Conservation (phyloP, 2,113 vertebrate genomes). For the Lycaon pictus region DNA sequence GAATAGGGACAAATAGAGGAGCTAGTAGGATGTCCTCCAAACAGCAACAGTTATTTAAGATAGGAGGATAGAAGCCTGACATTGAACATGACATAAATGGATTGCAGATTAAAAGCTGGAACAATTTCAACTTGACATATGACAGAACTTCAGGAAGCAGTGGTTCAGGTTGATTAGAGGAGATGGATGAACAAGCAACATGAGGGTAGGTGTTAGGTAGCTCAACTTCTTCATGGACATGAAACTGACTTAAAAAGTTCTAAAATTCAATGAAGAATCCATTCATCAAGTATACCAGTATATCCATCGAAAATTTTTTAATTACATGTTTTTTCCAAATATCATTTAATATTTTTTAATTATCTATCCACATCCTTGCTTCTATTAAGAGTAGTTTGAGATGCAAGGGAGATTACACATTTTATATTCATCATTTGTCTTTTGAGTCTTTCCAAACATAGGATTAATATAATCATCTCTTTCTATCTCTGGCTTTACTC, state of each 20-base stretch:
- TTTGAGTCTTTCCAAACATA: conserved; percentile 61
- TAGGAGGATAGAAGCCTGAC: not conserved
- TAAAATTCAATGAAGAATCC: not conserved
- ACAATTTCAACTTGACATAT: not conserved
- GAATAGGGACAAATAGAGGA: not conserved
- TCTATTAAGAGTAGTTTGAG: conserved; percentile 35
- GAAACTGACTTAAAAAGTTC: not conserved
- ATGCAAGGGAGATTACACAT: conserved; percentile 52
- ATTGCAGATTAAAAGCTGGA: not conserved
- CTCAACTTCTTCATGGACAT: not conserved
- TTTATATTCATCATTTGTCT: conserved; percentile 65
- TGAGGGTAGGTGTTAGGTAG: not conserved
- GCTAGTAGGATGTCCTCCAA: not conserved
- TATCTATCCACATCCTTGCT: not conserved
- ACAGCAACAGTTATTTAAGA: not conserved
- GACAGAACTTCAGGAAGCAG: not conserved
- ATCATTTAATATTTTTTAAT: conserved; percentile 11
- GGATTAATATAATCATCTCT: conserved; percentile 56
- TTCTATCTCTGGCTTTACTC: conserved; percentile 63
- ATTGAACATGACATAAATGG: not conserved
- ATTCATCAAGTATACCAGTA: not conserved
- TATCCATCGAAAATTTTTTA: not conserved
- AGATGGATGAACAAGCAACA: not conserved
- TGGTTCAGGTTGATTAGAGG: not conserved
- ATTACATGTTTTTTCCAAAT: not conserved